Base-by-base conservation (phyloP, 2,113 vertebrate species). In the Limnothrissa miodon region DNA sequence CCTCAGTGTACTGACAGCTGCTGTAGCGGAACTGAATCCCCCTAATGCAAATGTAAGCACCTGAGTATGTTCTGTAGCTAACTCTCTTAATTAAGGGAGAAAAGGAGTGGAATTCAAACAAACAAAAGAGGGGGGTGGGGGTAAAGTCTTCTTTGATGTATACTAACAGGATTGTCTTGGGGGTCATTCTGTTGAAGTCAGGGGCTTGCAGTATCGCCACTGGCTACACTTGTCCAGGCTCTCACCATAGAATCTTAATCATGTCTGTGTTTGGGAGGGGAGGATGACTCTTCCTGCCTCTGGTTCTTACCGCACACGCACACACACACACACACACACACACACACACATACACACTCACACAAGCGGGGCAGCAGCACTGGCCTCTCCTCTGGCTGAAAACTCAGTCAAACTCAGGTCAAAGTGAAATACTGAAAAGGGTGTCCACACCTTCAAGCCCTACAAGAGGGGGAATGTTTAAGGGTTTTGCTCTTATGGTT, bases 161-260 rank as follows among this genome's bases (percentile, higher is more conserved):
- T 82, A 36, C 59, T 33, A 79, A 45, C 80, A 78, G 80, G 81
- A 62, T 53, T 82, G 84, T 74, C 66, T 74, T 29, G 66, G 33
- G 33, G 66, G 11, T 33, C 13, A 36, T 74, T 33, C 66, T 29
- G 66, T 5, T 13, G 13, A 36, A 74, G 66, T 33, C 66, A 36
- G 29, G 66, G 33, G 66, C 66, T 15, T 74, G 66, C 66, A 74
- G 66, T 74, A 36, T 74, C 29, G 66, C 66, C 29, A 33, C 10
- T 74, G 66, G 66, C 66, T 74, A 74, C 25, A 74, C 66, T 74
- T 33, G 66, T 74, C 66, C 15, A 15, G 15, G 66, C 66, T 17
- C 66, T 74, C 29, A 4, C 29, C 1, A 10, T 36, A 29, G 66
- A 74, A 74, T 74, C 66, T 74, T 74, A 74, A 74, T 74, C 66